Base-by-base conservation (phyloP, 1,140 invertebrate genomes). In the Meteorus sp. region DNA sequence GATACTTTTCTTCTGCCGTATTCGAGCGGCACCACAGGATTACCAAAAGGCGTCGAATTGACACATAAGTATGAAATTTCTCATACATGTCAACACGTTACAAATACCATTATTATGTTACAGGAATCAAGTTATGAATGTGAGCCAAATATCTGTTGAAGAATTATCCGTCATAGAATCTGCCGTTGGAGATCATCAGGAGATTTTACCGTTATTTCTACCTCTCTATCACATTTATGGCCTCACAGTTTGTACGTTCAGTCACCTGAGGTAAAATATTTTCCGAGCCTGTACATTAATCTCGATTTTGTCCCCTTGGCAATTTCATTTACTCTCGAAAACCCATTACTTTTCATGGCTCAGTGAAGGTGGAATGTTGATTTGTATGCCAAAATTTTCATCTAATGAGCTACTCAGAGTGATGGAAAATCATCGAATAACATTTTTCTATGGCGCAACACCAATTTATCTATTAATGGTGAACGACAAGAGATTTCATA, bases 11-110 rank as follows among this genome's bases (percentile, higher is more conserved):
- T 88, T 51, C 63, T 89, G 53, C 84, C 85, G 13, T 89, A 84
- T 74, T 89, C 92, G 0, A 94, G 92, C 72, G 93, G 93, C n/a
- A 95, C 93, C 2, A 95, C 92, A 19, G 93, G 94, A 11, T 69
- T 90, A 44, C 93, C 94, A 7, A 96, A 96, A 84, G 93, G 90
- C 22, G 93, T 95, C 0, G 85, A 92, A 78, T 70, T 94, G 0
- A 88, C 89, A 0, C 88, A 95, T 72, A 68, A 59, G 68, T 67
- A 29, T 0, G n/a, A n/a, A n/a, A n/a, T n/a, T n/a, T n/a, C n/a
- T n/a, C n/a, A n/a, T n/a, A n/a, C n/a, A n/a, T n/a, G n/a, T n/a
- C n/a, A n/a, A n/a, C n/a, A n/a, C n/a, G n/a, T n/a, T n/a, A n/a
- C n/a, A n/a, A n/a, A n/a, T n/a, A n/a, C n/a, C n/a, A n/a, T 20